Evolutionary conservation across 2,113 vertebrate species (phyloP).

Genomic region (Rostratula benghalensis): DNA sequence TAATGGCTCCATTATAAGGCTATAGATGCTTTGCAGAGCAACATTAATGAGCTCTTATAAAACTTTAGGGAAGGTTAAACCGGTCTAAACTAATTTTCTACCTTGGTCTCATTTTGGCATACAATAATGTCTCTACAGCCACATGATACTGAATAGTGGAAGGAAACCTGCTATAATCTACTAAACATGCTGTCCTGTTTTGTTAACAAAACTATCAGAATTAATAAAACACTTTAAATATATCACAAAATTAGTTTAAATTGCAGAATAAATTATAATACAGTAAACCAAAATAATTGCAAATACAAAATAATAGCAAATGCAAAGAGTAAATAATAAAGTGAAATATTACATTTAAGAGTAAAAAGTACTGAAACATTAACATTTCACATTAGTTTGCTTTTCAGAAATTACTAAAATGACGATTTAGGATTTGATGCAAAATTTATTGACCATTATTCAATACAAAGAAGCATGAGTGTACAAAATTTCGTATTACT

Average conservation of each 20-base stretch:
- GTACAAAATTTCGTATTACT: not conserved
- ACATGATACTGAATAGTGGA: not conserved
- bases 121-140: not conserved
- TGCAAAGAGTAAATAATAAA: not conserved
- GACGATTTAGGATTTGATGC: not conserved
- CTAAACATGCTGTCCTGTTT: accelerated
- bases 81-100: not conserved
- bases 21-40: not conserved
- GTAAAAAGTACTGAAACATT: not conserved
- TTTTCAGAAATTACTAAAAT: not conserved
- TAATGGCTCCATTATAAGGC: not conserved
- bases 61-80: not conserved
- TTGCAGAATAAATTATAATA: not conserved
- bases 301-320: not conserved
- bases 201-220: not conserved
- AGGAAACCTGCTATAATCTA: not conserved
- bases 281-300: not conserved
- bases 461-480: not conserved
- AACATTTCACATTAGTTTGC: not conserved
- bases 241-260: not conserved
- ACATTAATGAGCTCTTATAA: not conserved
- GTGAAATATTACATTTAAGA: not conserved
- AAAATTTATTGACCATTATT: not conserved
- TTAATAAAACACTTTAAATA: not conserved
- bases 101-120: not conserved